Conservation (phyloP, 2,797 vertebrate genomes). For the Meriones psammophilus region DNA sequence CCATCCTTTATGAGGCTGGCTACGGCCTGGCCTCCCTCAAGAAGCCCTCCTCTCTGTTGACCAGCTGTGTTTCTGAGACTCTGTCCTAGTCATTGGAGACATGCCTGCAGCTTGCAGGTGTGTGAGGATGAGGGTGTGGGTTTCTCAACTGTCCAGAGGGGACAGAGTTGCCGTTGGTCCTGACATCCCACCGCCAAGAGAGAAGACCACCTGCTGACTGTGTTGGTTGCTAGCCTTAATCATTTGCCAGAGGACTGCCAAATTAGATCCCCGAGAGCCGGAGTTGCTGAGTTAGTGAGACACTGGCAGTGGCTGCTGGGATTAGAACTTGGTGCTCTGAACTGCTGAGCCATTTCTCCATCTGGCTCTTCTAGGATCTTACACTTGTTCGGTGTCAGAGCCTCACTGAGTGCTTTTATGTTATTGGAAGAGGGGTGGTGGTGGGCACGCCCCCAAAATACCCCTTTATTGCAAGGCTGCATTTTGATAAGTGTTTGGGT, state of each 20-base stretch:
- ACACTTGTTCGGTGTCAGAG: background rate
- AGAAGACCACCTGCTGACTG: background rate
- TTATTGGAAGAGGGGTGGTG: background rate
- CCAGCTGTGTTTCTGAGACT: background rate
- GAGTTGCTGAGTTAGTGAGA: background rate
- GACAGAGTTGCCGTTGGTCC: slow-evolving; percentile 28
- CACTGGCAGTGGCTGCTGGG: background rate
- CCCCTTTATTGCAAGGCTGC: slow-evolving; percentile 29
- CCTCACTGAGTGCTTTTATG: background rate
- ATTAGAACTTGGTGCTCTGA: background rate
- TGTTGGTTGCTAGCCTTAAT: slow-evolving; percentile 46
- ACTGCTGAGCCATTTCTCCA: background rate
- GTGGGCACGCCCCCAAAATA: slow-evolving; percentile 2
- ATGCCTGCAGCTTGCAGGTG: background rate
- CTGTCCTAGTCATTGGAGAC: background rate
- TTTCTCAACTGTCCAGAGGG: background rate
- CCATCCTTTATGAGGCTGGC: background rate
- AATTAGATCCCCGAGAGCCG: background rate
- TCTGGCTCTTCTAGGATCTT: background rate
- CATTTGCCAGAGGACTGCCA: slow-evolving; percentile 24
- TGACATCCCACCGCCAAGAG: background rate
- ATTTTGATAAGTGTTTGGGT: slow-evolving; percentile 17
- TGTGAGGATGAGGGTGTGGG: background rate
- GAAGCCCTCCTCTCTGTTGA: background rate
- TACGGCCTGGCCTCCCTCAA: background rate